phyloP scores from a whole-genome alignment of 2,113 vertebrate genomes.

The Engystomops pustulosus region DNA sequence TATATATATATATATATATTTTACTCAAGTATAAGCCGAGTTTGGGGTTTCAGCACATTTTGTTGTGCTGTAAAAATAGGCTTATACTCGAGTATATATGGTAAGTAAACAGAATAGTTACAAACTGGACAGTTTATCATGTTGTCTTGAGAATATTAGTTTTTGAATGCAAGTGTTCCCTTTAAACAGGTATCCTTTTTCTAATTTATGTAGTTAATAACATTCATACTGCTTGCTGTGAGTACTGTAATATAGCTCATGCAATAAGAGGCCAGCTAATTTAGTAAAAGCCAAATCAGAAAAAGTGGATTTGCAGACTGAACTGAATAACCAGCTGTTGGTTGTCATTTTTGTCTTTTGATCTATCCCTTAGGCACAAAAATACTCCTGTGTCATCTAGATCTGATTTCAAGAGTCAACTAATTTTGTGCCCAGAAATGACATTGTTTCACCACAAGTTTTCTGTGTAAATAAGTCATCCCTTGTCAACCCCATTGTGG shows the following conservation, averaged over 20 bases:
- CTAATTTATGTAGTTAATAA: not conserved
- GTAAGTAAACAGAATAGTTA: no score
- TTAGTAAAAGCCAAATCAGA: not conserved
- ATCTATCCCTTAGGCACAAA: not conserved
- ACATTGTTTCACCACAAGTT: conserved; percentile 8
- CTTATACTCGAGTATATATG: no score
- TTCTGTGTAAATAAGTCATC: conserved; percentile 34
- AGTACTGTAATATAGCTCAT: not conserved
- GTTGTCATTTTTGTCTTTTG: not conserved
- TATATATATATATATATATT: no score
- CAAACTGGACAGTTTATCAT: not conserved
- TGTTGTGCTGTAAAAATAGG: no score
- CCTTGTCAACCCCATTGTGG: not conserved
- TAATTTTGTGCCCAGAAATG: conserved; percentile 41
- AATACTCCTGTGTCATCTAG: not conserved
- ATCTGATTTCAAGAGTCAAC: conserved; percentile 27
- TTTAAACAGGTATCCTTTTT: not conserved
- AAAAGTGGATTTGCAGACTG: not conserved
- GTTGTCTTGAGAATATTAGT: not conserved
- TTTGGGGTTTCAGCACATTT: no score
- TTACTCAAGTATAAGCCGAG: no score
- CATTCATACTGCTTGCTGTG: not conserved
- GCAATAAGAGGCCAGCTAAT: not conserved
- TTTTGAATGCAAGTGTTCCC: not conserved
- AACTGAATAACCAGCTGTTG: conserved; percentile 16